phyloP scores from a whole-genome alignment of 2,888 invertebrate species.

The Ectemnius continuus region DNA sequence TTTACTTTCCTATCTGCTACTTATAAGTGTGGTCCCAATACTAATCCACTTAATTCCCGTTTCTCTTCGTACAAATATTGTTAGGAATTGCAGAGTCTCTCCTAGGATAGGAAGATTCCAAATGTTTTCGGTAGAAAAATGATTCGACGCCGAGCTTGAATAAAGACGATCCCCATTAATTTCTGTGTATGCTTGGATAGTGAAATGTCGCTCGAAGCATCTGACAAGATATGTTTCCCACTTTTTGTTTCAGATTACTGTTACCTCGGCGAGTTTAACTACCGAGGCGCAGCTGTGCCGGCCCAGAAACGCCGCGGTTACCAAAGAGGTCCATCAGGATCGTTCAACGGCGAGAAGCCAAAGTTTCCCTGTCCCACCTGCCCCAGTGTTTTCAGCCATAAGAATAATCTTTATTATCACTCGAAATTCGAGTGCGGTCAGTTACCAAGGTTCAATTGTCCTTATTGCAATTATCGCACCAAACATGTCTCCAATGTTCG shows the following conservation, averaged over 20 bases:
- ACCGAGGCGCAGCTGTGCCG: neutral
- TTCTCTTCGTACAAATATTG: too few relatives aligned
- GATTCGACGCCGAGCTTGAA: too few relatives aligned
- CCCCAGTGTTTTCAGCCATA: conserved; percentile 68
- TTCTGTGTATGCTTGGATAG: too few relatives aligned
- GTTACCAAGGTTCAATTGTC: conserved; percentile 73
- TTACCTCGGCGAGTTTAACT: conserved; percentile 11
- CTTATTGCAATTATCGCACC: conserved; percentile 71
- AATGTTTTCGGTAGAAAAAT: too few relatives aligned
- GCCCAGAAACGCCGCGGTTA: neutral
- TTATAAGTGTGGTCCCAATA: neutral
- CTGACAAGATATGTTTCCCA: too few relatives aligned
- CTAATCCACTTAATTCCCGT: too few relatives aligned
- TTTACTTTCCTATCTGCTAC: neutral
- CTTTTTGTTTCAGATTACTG: conserved; percentile 51
- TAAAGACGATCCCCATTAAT: too few relatives aligned
- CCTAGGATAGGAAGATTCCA: too few relatives aligned
- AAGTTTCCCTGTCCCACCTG: conserved; percentile 65
- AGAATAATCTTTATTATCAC: conserved; percentile 70
- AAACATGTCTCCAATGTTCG: conserved; percentile 72
- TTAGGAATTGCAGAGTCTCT: too few relatives aligned
- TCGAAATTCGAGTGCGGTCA: conserved; percentile 73
- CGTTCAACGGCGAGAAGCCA: conserved; percentile 22
- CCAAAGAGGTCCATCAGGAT: neutral
- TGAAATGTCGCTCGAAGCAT: too few relatives aligned